Evolutionary conservation across 2,888 invertebrate genomes (phyloP).

Genomic region (Octodonta nipae): DNA sequence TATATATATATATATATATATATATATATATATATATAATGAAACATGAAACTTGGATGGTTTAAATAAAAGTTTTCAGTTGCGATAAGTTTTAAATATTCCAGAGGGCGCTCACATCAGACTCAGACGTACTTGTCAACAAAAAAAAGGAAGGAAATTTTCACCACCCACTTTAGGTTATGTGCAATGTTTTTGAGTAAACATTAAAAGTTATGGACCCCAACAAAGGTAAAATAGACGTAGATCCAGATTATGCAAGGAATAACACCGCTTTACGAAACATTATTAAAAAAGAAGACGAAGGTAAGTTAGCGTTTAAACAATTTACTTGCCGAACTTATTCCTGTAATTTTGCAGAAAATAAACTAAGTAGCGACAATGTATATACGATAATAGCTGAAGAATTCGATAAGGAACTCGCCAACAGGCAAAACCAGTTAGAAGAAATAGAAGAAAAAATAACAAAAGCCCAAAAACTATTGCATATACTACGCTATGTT

Average conservation of each 20-base stretch:
- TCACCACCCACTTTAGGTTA: no score
- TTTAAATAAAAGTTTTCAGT: no score
- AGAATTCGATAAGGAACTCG: constrained; percentile 61
- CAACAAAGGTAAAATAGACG: constrained; percentile 11
- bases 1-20: no score
- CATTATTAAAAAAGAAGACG: constrained; percentile 22
- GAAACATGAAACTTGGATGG: no score
- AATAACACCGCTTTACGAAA: constrained; percentile 24
- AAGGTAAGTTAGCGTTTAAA: constrained; percentile 21
- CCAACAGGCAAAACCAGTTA: constrained; percentile 55
- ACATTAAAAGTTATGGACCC: constrained; percentile 10
- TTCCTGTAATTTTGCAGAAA: constrained; percentile 31
- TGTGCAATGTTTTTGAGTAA: constrained; percentile 2
- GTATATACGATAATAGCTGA: constrained; percentile 52
- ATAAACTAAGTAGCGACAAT: constrained; percentile 42
- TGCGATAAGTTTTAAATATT: no score
- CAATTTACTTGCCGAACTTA: no score
- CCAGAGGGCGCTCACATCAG: no score
- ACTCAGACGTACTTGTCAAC: no score
- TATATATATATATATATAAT: no score
- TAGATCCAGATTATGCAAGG: constrained; percentile 28
- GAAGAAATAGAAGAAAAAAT: constrained; percentile 54
- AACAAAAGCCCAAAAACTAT: constrained; percentile 41
- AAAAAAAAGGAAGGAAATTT: no score
- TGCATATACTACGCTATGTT: constrained; percentile 47